Conservation (phyloP, 2,797 vertebrate species). For the Hemitrygon akajei region DNA sequence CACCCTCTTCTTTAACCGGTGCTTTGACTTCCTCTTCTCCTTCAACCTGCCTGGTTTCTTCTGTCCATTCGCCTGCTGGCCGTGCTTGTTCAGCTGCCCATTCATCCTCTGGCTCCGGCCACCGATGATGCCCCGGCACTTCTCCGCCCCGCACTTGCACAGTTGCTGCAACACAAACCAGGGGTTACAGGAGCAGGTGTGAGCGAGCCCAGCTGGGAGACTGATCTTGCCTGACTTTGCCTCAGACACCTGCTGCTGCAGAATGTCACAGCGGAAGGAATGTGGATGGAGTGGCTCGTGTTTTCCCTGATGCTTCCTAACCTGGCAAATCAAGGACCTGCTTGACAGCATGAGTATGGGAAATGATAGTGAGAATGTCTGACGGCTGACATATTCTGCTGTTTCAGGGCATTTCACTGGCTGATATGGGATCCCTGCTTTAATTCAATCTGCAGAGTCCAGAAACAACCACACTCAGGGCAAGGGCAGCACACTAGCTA, state of each 20-base stretch:
- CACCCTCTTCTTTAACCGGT: constrained; percentile 93
- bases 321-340: not conserved
- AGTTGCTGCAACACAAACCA: constrained; percentile 67
- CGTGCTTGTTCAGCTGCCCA: constrained; percentile 69
- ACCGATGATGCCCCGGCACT: constrained; percentile 90
- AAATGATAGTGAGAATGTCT: not conserved
- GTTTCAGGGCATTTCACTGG: not conserved
- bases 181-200: not conserved
- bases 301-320: not conserved
- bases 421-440: not conserved
- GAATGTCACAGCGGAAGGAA: not conserved
- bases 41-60: constrained; percentile 79
- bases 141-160: constrained; percentile 84
- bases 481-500: no score
- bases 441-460: not conserved
- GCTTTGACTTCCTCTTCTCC: constrained; percentile 96
- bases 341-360: not conserved
- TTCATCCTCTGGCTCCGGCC: constrained; percentile 84
- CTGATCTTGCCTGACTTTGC: no score
- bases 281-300: not conserved
- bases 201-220: not conserved
- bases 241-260: not conserved
- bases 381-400: not conserved
- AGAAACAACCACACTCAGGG: no score
- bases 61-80: constrained; percentile 59